Evolutionary conservation across 2,113 vertebrate genomes (phyloP).

Genomic region (Cochlearius cochlearius): DNA sequence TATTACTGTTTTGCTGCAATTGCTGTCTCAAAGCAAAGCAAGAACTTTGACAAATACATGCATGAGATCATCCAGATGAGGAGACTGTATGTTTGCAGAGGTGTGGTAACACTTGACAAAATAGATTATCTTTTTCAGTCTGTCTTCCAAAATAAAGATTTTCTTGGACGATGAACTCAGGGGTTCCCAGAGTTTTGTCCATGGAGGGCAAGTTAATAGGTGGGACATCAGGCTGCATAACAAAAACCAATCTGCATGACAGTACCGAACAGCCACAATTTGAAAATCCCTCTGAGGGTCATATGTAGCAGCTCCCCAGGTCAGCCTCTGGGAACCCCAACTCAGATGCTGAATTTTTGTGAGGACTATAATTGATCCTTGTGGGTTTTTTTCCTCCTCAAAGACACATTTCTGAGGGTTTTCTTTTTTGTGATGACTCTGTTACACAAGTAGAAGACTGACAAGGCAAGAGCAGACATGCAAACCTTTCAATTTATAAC

Average conservation of each 20-base stretch:
- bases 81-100: constrained; percentile 5
- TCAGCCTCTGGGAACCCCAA: background rate
- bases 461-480: constrained; percentile 21
- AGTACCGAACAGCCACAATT: background rate
- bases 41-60: constrained; percentile 16
- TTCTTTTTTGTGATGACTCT: background rate
- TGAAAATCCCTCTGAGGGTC: background rate
- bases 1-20: constrained; percentile 2
- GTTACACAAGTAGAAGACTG: background rate
- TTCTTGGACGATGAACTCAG: background rate
- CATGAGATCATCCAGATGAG: background rate
- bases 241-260: background rate
- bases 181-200: background rate
- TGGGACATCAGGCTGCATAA: background rate
- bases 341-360: background rate
- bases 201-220: background rate
- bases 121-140: background rate
- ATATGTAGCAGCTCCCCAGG: background rate
- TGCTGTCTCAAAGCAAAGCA: constrained; percentile 9
- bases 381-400: background rate
- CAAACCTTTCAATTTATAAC: background rate
- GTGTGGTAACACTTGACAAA: constrained; percentile 29
- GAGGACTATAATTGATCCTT: background rate
- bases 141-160: constrained; percentile 44
- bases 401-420: background rate